These are phyloP conservation scores for Dipus sagitta DNA, from an alignment of 2,797 vertebrate species.

Conservation along the genomic window DNA sequence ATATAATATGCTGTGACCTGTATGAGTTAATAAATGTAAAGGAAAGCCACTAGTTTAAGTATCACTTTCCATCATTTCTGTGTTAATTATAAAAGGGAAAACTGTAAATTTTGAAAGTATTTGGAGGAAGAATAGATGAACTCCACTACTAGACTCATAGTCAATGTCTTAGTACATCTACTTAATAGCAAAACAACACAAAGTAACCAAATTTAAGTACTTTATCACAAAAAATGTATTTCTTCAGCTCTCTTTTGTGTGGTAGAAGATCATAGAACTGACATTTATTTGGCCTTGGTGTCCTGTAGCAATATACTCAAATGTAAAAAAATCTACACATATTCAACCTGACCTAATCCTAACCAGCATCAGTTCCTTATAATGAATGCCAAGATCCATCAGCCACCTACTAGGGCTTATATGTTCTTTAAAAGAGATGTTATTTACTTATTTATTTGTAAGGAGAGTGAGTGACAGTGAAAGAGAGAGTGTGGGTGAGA, in stretches of 20 bases:
- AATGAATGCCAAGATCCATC: not conserved
- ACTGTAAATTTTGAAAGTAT: not conserved
- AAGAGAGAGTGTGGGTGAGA: too few species aligned
- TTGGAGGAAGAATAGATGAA: not conserved
- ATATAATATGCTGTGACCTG: not conserved
- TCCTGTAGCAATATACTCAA: too few species aligned
- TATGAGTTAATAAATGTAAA: not conserved
- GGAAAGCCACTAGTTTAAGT: not conserved
- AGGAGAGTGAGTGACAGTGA: too few species aligned
- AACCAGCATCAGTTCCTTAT: not conserved
- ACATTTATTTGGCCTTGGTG: not conserved
- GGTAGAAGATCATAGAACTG: not conserved
- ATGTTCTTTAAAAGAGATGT: too few species aligned
- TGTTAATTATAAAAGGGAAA: not conserved
- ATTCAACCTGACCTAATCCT: not conserved
- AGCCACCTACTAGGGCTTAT: too few species aligned
- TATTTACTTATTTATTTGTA: too few species aligned
- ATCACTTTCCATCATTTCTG: not conserved
- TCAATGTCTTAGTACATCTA: not conserved
- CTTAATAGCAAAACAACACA: not conserved
- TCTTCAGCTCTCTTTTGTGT: not conserved
- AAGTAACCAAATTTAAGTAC: not conserved
- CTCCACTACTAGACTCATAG: not conserved
- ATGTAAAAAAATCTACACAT: not conserved
- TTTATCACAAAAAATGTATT: not conserved